Evolutionary conservation across 2,113 vertebrate species (phyloP), one percentile per base, ranked within the genome.

Genomic region (Megaleporinus macrocephalus): DNA sequence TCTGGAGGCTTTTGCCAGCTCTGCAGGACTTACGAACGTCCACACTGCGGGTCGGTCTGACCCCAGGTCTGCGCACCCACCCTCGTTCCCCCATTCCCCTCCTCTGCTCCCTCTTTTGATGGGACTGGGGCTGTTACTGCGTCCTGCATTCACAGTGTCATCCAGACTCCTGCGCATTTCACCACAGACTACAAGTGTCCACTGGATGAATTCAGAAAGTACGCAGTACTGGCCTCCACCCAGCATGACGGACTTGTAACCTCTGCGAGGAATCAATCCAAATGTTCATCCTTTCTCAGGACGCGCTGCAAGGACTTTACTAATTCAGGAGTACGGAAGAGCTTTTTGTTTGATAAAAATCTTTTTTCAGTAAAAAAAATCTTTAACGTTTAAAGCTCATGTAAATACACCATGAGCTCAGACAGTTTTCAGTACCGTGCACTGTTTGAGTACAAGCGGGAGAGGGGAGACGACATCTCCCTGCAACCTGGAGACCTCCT

Each of bases 381-480:
- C 24, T 30, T 49, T 63, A 55, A 59, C 26, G 44, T 44, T 33
- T 41, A 29, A 41, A 70, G 55, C 73, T 27, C 33, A 81, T 85
- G 80, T 79, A 41, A 85, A 85, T 33, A 76, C 59, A 4, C 82
- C 84, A 95, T 96, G 95, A 91, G 86, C 70, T 92, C 92, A 0
- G 95, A 96, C 0, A 92, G 91, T 65, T 93, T 96, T 84, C 95
- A 95, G 89, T 95, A 95, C 90, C 90, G 92, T 24, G 94, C 93
- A 0, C 93, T 96, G 80, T 95, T 93, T 0, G 95, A 95, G 85
- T 95, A 96, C 91, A 90, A 93, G 82, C 92, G 92, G 73, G 93
- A 93, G 78, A 88, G 91, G 0, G 93, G 93, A 0, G 93, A 96
- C 30, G 95, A 96, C 88, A 93, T 95, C 90, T 92, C 91, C 0